Evolutionary conservation across 2,113 vertebrate species (phyloP), one percentile per base, ranked within the genome.

Genomic region (Xerus inauris): DNA sequence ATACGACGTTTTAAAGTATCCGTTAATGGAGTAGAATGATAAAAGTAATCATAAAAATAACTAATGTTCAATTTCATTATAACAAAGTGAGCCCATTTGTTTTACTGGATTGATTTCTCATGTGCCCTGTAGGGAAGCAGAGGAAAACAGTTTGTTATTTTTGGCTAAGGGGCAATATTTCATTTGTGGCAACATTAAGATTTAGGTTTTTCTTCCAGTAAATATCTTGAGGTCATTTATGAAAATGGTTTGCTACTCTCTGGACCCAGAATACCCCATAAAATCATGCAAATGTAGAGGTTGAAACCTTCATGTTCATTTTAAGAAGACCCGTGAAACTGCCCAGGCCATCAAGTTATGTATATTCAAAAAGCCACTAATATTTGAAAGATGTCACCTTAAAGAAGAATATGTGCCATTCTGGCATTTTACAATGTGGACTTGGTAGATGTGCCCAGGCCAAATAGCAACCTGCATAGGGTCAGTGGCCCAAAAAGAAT

Each of bases 341-440:
- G n/a, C n/a, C 5, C 99, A 99, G 98, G 99, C 99, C 98, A 99
- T 99, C 98, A 99, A 99, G 99, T 99, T 83, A 99, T 99, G 99
- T 99, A 99, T 98, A 99, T 99, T 97, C 99, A 99, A 87, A 99
- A 99, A 97, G 99, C 99, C 92, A 99, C 99, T 98, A 99, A 97
- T 99, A 99, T 98, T 98, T 99, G 97, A 99, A 99, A 94, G 99
- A 99, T 0, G 98, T 99, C 91, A 98, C 99, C 7, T 98, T 99
- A 38, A 99, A 99, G 98, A 99, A 99, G 92, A 99, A 85, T 99
- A 99, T 0, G 99, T 99, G 42, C 99, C 99, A 0, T 99, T 99
- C 99, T 98, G 99, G 0, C 99, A 99, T 51, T n/a, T 89, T 99
- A 99, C 98, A 99, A 99, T 0, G 99, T 0, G 99, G 99, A 0